phyloP scores from a whole-genome alignment of 92 coral and sea anemone species.

The Porites divaricata region DNA sequence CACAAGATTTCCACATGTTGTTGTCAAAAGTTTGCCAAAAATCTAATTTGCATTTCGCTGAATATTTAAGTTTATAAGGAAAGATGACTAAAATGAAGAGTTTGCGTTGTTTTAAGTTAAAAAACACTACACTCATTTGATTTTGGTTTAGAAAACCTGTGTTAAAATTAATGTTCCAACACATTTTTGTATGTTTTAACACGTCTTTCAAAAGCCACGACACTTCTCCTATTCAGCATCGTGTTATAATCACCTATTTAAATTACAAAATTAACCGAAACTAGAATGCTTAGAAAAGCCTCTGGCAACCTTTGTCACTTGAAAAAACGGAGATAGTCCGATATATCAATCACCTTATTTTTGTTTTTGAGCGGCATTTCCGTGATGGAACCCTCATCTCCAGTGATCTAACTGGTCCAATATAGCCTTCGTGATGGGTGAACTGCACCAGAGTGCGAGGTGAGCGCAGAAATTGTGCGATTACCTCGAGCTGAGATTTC shows the following conservation, averaged over 20 bases:
- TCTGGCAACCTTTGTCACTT: constrained; percentile 54
- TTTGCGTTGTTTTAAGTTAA: neutral
- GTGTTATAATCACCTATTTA: constrained; percentile 64
- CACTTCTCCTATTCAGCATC: constrained; percentile 13
- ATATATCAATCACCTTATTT: constrained; percentile 55
- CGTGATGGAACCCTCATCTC: constrained; percentile 22
- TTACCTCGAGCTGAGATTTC: constrained; percentile 1
- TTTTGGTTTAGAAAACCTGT: constrained; percentile 5
- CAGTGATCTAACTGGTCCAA: constrained; percentile 15
- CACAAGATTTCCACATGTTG: constrained; percentile 5
- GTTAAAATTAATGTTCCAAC: constrained; percentile 13
- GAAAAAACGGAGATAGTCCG: constrained; percentile 40
- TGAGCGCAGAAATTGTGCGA: neutral
- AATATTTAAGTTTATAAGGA: constrained; percentile 47
- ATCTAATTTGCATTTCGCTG: constrained; percentile 88
- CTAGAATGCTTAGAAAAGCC: constrained; percentile 36
- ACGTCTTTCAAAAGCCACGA: constrained; percentile 14
- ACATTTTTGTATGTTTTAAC: constrained; percentile 18
- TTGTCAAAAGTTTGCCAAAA: constrained; percentile 9
- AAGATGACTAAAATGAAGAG: constrained; percentile 10
- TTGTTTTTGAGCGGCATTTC: constrained; percentile 10
- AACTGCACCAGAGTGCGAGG: neutral
- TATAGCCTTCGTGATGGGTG: neutral
- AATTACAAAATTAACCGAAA: constrained; percentile 96
- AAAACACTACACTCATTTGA: constrained; percentile 1